Evolutionary conservation across 2,113 vertebrate genomes (phyloP), one percentile per base, ranked within the genome.

Genomic region (Xiphias gladius): DNA sequence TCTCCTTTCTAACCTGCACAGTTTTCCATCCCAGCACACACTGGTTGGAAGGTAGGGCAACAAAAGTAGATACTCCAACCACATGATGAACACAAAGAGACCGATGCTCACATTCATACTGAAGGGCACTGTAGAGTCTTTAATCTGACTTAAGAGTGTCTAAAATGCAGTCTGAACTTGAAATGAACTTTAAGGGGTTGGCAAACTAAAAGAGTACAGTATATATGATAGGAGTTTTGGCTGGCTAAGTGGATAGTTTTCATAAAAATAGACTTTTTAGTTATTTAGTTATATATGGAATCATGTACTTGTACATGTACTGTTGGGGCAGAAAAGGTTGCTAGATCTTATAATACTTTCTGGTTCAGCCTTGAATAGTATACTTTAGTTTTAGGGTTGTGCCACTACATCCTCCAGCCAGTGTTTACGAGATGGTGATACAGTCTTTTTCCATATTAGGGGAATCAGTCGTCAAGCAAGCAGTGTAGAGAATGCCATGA

Each of bases 81-180:
- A 39, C 37, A 46, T 59, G 28, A 59, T 2, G 11, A 82, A 73
- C 72, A 69, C 65, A 75, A 71, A 80, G 59, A 67, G 82, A 68
- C 82, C 85, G 64, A 41, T 74, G 67, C 50, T 62, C n/a, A 11
- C 39, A 57, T 43, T 71, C 66, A 61, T 26, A 48, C 54, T 28
- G 74, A 69, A 37, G 68, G 55, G 59, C n/a, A 61, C 19, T 76
- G 17, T 0, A 64, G 13, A 62, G n/a, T 54, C 35, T 61, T 79
- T 46, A 68, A 8, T 24, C 48, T 30, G 12, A 43, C 24, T 35
- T 35, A n/a, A 28, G 52, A 24, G 32, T 41, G 22, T 41, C 10
- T 55, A n/a, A 48, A 65, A 61, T 17, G 54, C 79, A 17, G 13
- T 41, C 22, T 62, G 30, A 71, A 65, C 12, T 17, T 13, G n/a